Conservation (phyloP, 2,113 vertebrate genomes). For the Turnix velox region DNA sequence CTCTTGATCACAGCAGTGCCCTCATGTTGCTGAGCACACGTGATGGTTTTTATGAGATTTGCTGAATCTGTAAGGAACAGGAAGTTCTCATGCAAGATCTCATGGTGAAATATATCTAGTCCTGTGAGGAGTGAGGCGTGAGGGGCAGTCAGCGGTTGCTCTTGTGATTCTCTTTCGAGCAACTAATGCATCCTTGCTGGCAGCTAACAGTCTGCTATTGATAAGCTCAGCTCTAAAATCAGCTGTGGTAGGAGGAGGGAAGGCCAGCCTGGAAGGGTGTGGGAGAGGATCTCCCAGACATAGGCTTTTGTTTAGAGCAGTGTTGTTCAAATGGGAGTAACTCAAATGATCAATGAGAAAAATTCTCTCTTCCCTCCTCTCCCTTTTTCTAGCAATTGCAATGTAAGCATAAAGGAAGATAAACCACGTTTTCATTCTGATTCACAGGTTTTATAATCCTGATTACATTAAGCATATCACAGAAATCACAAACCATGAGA, state of each 20-base stretch:
- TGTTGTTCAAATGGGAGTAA: background rate
- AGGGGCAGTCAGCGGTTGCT: background rate
- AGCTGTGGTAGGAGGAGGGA: background rate
- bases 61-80: background rate
- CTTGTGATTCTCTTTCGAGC: background rate
- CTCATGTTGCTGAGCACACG: accelerated
- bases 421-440: background rate
- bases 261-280: background rate
- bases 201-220: background rate
- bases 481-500: background rate
- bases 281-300: slow-evolving; percentile 12
- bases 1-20: background rate
- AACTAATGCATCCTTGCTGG: background rate
- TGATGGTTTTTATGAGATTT: background rate
- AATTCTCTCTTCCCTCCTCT: background rate
- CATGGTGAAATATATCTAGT: background rate
- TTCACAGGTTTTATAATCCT: background rate
- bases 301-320: background rate
- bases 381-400: background rate
- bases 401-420: background rate
- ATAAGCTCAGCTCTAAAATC: slow-evolving; percentile 32
- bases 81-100: background rate
- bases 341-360: background rate
- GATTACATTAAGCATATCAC: background rate
- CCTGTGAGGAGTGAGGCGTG: background rate